Percentiles rank a stretch among this genome's conserved stretches.
These are phyloP conservation scores for Aurelia aurita complex sp. Pacific DNA, from an alignment of 30 jellyfish, hydroid and myxozoan species.

Conservation along the genomic window DNA sequence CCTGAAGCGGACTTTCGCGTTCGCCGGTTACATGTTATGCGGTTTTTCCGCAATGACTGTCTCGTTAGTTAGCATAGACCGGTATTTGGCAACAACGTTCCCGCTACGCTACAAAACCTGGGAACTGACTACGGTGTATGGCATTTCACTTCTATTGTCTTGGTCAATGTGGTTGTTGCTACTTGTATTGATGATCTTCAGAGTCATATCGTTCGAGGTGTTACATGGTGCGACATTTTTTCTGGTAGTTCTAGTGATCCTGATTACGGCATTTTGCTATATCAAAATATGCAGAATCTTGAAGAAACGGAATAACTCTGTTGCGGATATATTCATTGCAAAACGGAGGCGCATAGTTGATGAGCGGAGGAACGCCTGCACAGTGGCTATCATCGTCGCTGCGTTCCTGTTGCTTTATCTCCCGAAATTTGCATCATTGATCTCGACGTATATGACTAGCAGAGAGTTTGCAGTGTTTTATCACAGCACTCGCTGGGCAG, in stretches of 20 bases:
- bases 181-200: background rate
- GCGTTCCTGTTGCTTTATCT: slow-evolving; percentile 2
- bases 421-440: background rate
- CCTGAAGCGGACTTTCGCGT: background rate
- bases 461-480: background rate
- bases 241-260: background rate
- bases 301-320: background rate
- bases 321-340: background rate
- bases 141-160: background rate
- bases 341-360: background rate
- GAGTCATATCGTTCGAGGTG: background rate
- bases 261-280: background rate
- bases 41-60: slow-evolving; percentile 28
- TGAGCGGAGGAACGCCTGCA: slow-evolving; percentile 12
- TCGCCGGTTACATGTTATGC: slow-evolving; percentile 9
- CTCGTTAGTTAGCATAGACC: slow-evolving; percentile 22
- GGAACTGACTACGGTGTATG: background rate
- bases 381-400: slow-evolving; percentile 9
- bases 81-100: slow-evolving; percentile 19
- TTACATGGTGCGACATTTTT: background rate
- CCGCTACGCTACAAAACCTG: slow-evolving; percentile 14
- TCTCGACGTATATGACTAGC: background rate
- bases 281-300: background rate
- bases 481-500: slow-evolving; percentile 22
- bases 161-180: background rate